A percentile compares a stretch with the other conserved stretches of the same genome.
phyloP scores from a whole-genome alignment of 2,888 invertebrate genomes.

The Torymus aiolomorphi region DNA sequence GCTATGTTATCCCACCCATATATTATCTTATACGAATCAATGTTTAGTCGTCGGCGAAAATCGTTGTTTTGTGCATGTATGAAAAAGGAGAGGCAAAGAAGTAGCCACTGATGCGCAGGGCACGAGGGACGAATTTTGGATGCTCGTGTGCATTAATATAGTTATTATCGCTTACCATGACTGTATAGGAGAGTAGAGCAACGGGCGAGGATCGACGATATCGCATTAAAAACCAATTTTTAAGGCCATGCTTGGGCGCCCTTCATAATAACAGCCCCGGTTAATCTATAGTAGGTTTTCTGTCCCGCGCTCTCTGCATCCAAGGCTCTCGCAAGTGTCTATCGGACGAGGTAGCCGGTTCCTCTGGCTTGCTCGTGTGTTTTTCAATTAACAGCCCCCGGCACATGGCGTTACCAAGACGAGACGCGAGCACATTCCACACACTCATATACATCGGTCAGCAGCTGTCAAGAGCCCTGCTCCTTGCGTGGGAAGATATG shows the following conservation, averaged over 20 bases:
- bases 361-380: slow-evolving; percentile 41
- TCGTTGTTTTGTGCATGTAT: no score
- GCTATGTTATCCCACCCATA: no score
- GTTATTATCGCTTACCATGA: slow-evolving; percentile 72
- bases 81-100: background rate
- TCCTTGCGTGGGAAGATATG: slow-evolving; percentile 33
- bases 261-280: slow-evolving; percentile 74
- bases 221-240: slow-evolving; percentile 75
- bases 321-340: background rate
- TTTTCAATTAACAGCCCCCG: slow-evolving; percentile 56
- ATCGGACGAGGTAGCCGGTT: background rate
- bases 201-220: slow-evolving; percentile 62
- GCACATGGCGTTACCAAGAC: background rate
- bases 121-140: background rate
- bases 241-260: slow-evolving; percentile 66
- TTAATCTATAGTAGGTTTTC: slow-evolving; percentile 75
- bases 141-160: slow-evolving; percentile 71
- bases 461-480: slow-evolving; percentile 48
- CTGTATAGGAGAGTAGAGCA: slow-evolving; percentile 41
- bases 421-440: background rate
- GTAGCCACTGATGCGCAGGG: background rate
- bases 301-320: slow-evolving; percentile 62
- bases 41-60: no score
- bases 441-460: background rate
- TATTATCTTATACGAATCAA: no score